These are phyloP conservation scores for Lochmaea crataegi DNA, from an alignment of 2,888 invertebrate genomes.

Conservation along the genomic window DNA sequence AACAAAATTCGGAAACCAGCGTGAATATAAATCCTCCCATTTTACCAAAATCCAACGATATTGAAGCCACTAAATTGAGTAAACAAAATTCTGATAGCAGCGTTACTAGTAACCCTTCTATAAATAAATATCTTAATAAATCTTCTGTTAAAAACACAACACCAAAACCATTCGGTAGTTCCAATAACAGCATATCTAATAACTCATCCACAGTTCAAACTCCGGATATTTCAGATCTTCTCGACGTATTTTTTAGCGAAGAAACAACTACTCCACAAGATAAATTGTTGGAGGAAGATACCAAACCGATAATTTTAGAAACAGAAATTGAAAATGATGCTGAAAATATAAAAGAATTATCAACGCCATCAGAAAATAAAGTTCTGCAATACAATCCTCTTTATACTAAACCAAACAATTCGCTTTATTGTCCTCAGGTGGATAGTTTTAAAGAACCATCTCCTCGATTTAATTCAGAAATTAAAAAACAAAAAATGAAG, in stretches of 20 bases:
- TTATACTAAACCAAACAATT: constrained; percentile 51
- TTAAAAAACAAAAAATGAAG: constrained; percentile 83
- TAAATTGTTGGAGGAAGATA: constrained; percentile 2
- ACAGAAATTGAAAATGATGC: constrained; percentile 55
- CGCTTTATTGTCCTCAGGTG: constrained; percentile 6
- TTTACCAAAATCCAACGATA: constrained; percentile 26
- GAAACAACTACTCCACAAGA: constrained; percentile 18
- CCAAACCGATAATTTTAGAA: constrained; percentile 38
- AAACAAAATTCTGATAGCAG: constrained; percentile 67
- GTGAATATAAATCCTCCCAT: constrained; percentile 50
- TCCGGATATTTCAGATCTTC: constrained; percentile 60
- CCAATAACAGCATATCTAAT: constrained; percentile 55
- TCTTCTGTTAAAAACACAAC: constrained; percentile 61
- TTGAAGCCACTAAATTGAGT: constrained; percentile 39
- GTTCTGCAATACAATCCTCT: constrained; percentile 58
- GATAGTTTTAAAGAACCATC: neutral
- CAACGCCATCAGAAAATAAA: constrained; percentile 9
- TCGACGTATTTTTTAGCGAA: constrained; percentile 60
- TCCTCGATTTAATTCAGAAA: constrained; percentile 65
- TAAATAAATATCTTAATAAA: constrained; percentile 48
- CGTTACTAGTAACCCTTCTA: constrained; percentile 55
- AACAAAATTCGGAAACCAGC: constrained; percentile 66
- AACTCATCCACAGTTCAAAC: constrained; percentile 61
- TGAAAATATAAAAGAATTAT: constrained; percentile 47
- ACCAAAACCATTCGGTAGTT: constrained; percentile 63